phyloP scores from a whole-genome alignment of 2,888 invertebrate species.

The Cinara cedri region DNA sequence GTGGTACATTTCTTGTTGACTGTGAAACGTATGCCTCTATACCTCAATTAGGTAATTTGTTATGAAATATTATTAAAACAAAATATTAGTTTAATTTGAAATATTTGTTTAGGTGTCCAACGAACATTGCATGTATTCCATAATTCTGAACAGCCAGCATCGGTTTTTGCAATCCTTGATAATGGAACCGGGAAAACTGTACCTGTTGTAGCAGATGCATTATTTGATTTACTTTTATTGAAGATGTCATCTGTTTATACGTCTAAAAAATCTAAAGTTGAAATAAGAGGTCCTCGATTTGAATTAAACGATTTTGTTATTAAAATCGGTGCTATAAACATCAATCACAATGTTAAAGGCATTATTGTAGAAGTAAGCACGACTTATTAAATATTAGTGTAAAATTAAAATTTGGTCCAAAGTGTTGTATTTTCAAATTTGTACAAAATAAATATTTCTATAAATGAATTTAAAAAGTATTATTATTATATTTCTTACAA shows the following conservation, averaged over 20 bases:
- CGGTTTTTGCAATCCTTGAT: constrained; percentile 90
- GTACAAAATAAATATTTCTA: too few relatives aligned
- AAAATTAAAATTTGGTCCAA: too few relatives aligned
- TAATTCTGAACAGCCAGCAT: constrained; percentile 93
- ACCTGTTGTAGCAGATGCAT: constrained; percentile 85
- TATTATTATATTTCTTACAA: too few relatives aligned
- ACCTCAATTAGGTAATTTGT: constrained; percentile 69
- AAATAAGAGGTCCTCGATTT: constrained; percentile 86
- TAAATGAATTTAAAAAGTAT: too few relatives aligned
- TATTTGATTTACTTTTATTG: constrained; percentile 88
- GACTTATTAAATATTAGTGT: too few relatives aligned
- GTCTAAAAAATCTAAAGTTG: constrained; percentile 86
- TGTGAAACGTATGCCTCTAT: constrained; percentile 90
- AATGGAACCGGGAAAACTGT: constrained; percentile 80
- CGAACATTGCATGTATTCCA: constrained; percentile 91
- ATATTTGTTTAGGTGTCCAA: constrained; percentile 69
- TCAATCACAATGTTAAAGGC: constrained; percentile 92
- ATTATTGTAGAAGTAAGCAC: constrained; percentile 81
- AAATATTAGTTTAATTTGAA: background rate
- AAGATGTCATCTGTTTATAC: constrained; percentile 87
- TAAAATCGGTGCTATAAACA: constrained; percentile 89
- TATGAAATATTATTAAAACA: background rate
- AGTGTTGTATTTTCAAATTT: too few relatives aligned
- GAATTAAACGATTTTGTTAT: constrained; percentile 92
- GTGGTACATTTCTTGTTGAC: constrained; percentile 91